phyloP scores from a whole-genome alignment of 2,113 vertebrate genomes.

The Delphinus delphis region DNA sequence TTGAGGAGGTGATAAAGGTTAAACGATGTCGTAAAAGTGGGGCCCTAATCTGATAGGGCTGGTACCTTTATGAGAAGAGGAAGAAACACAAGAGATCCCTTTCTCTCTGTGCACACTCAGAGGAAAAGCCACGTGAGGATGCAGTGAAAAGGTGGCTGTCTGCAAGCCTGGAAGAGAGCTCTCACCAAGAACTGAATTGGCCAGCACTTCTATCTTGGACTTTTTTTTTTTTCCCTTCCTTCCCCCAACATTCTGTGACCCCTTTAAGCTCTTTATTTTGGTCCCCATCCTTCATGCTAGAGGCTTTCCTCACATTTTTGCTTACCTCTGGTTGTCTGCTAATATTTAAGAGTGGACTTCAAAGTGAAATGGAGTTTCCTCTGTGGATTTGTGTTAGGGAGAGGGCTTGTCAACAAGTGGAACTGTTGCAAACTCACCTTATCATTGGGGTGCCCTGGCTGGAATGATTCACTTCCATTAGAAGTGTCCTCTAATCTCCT shows the following conservation, averaged over 20 bases:
- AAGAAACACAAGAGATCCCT: neutral
- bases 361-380: neutral
- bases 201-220: neutral
- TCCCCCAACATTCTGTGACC: neutral
- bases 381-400: neutral
- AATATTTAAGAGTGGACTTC: neutral
- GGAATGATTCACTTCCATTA: too few relatives aligned
- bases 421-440: neutral
- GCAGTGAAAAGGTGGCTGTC: fast-evolving
- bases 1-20: neutral
- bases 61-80: neutral
- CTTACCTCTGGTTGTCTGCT: neutral
- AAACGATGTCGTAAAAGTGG: neutral
- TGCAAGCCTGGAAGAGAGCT: neutral
- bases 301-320: neutral
- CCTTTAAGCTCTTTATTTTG: neutral
- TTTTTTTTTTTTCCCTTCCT: neutral
- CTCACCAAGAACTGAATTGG: neutral
- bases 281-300: neutral
- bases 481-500: neutral
- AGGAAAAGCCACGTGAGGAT: neutral
- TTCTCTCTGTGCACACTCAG: too few relatives aligned
- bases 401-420: neutral
- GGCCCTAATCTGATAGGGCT: neutral
- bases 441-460: fast-evolving